These are phyloP conservation scores for Pachydiplax longipennis DNA, from an alignment of 2,888 invertebrate species.

Conservation along the genomic window DNA sequence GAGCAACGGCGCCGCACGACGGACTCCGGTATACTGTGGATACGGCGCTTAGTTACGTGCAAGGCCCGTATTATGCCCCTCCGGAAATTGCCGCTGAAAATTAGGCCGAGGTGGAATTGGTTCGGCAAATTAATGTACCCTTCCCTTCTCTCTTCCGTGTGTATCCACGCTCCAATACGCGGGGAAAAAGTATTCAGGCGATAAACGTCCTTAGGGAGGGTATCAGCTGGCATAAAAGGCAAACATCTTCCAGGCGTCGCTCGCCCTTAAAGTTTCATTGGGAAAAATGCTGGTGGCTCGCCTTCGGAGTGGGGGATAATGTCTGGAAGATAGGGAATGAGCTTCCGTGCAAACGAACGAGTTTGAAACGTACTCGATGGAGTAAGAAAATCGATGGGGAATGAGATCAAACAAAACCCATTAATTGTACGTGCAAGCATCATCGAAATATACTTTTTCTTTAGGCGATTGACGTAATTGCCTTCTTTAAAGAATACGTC, in stretches of 20 bases:
- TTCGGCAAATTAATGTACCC: slow-evolving; percentile 17
- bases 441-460: too few species aligned
- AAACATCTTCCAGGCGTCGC: neutral
- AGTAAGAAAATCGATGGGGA: too few species aligned
- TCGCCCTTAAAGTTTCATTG: neutral
- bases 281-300: neutral
- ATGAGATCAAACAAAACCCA: too few species aligned
- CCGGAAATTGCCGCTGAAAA: slow-evolving; percentile 39
- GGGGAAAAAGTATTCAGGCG: neutral
- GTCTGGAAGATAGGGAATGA: too few species aligned
- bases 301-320: too few species aligned
- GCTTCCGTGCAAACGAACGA: too few species aligned
- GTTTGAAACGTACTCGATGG: too few species aligned
- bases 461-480: too few species aligned
- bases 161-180: neutral
- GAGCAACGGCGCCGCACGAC: neutral
- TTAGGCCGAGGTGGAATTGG: slow-evolving; percentile 17
- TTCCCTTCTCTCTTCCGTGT: neutral
- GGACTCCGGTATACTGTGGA: neutral
- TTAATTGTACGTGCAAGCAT: too few species aligned
- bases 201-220: neutral
- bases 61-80: slow-evolving; percentile 24
- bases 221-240: neutral
- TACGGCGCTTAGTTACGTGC: slow-evolving; percentile 14
- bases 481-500: too few species aligned